Evolutionary conservation across 2,797 vertebrate genomes (phyloP).

Genomic region (Cygnus olor): DNA sequence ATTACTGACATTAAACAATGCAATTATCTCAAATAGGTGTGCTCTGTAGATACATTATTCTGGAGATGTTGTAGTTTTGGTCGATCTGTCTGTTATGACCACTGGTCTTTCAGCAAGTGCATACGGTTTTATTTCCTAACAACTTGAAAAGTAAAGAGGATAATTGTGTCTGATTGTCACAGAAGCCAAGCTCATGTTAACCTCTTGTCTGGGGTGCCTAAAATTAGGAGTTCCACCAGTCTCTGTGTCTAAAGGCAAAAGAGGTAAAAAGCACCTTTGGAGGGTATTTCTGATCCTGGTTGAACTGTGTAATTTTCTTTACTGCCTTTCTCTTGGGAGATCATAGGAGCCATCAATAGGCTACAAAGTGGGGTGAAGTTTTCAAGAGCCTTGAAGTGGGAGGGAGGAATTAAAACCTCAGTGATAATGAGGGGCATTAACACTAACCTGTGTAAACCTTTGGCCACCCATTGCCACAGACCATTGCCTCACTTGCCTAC

Average conservation of each 20-base stretch:
- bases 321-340: not conserved
- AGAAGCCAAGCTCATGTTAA: not conserved
- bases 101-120: not conserved
- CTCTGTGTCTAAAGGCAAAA: not conserved
- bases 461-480: not conserved
- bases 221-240: not conserved
- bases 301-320: fast-evolving
- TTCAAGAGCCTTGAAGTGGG: not conserved
- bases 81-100: not conserved
- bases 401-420: not conserved
- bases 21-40: not conserved
- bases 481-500: not conserved
- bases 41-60: not conserved
- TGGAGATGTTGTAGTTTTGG: not conserved
- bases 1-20: not conserved
- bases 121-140: not conserved
- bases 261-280: not conserved
- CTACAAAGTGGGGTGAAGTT: not conserved
- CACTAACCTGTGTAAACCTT: not conserved
- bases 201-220: not conserved
- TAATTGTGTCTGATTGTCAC: not conserved
- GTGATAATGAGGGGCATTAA: not conserved
- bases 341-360: fast-evolving
- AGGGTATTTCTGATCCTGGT: not conserved
- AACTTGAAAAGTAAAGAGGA: not conserved